Conservation (phyloP, 2,113 vertebrate species). For the Salvelinus alpinus region DNA sequence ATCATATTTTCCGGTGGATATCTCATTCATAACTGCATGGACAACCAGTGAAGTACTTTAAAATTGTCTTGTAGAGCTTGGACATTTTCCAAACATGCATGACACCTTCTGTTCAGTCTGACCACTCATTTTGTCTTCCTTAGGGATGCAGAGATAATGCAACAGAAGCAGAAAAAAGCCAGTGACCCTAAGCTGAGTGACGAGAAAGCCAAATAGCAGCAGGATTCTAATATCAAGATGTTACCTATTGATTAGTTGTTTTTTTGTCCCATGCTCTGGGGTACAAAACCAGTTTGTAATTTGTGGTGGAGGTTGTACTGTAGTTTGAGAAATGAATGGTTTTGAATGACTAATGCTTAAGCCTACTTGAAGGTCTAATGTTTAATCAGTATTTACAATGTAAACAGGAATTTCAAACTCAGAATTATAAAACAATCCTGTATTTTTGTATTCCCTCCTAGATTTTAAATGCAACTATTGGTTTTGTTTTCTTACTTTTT, state of each 20-base stretch:
- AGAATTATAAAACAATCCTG: slow-evolving; percentile 22
- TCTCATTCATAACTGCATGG: no score
- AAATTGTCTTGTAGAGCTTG: no score
- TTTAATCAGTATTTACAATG: slow-evolving; percentile 39
- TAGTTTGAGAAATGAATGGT: slow-evolving; percentile 23
- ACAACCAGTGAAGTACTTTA: no score
- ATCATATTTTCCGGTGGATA: no score
- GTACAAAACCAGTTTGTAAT: slow-evolving; percentile 33
- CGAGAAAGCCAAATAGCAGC: slow-evolving; percentile 71
- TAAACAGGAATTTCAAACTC: slow-evolving; percentile 34
- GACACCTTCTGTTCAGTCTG: no score
- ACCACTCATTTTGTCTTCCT: slow-evolving; percentile 31
- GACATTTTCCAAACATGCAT: no score
- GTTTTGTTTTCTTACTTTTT: slow-evolving; percentile 16
- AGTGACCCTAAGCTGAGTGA: slow-evolving; percentile 71
- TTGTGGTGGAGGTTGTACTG: slow-evolving; percentile 24
- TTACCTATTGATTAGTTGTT: not conserved
- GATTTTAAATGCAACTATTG: slow-evolving; percentile 45
- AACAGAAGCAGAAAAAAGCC: slow-evolving; percentile 85
- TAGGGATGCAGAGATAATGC: slow-evolving; percentile 87
- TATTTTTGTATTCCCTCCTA: slow-evolving; percentile 52
- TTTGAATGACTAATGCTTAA: slow-evolving; percentile 27
- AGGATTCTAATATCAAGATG: not conserved
- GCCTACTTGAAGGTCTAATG: slow-evolving; percentile 22
- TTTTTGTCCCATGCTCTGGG: slow-evolving; percentile 17